Base-by-base conservation (phyloP, 2,113 vertebrate species). In the Upupa epops region DNA sequence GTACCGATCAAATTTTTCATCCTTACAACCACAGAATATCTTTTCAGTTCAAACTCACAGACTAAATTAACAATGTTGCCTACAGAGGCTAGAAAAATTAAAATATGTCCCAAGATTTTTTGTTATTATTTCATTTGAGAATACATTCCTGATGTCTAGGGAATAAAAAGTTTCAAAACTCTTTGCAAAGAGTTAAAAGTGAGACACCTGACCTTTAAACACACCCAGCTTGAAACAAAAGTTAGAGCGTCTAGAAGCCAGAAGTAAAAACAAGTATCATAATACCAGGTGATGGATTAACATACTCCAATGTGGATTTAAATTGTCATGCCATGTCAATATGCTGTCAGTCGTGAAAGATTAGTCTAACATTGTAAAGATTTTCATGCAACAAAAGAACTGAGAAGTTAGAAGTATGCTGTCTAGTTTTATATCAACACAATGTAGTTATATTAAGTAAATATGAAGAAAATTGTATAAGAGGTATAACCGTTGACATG, bases 201-300 rank as follows among this genome's bases (percentile, higher is more conserved):
- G 83, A 90, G 84, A 96, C 95, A 96, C 74, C 93, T 94, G 90
- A 55, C 71, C 89, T 92, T 83, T 92, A 77, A 85, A 87, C 96
- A 93, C 84, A 96, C 75, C 91, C 79, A 70, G 68, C 83, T 88
- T 94, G 93, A 97, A 97, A 97, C 60, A 96, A 86, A 97, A 97
- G 88, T 92, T 89, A 75, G 42, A 86, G 95, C 75, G 13, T 91
- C 92, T 93, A 86, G 93, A 97, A 96, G 78, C 88, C 82, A 88
- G 88, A 85, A 93, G 89, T 88, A 45, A 89, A 94, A 95, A 42
- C 71, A 92, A 66, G 86, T 95, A 96, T 92, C 85, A 55, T 93
- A 96, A 93, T 91, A 74, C 94, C 95, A 97, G 96, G 96, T 97
- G 96, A 97, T 87, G 94, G 96, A 96, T 97, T 97, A 97, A 95